Evolutionary conservation across 2,797 vertebrate genomes (phyloP).

Genomic region (Chelidonichthys spinosus): DNA sequence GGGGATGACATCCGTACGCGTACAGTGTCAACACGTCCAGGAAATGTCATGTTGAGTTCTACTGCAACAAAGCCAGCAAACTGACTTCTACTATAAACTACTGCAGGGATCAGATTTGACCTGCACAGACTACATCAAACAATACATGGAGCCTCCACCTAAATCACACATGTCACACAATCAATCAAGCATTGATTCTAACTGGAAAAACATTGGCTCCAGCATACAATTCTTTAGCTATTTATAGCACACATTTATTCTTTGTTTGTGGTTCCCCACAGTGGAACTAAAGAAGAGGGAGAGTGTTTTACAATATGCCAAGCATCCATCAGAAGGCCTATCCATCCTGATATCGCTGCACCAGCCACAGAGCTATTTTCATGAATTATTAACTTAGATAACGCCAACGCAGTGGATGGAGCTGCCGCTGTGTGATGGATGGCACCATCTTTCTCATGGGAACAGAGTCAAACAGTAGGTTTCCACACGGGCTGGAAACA

Average conservation of each 20-base stretch:
- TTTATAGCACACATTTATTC: slow-evolving; percentile 37
- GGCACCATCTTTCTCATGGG: slow-evolving; percentile 75
- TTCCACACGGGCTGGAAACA: slow-evolving; percentile 14
- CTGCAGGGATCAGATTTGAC: neutral
- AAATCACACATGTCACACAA: slow-evolving; percentile 12
- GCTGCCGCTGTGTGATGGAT: slow-evolving; percentile 74
- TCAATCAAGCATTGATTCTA: slow-evolving; percentile 8
- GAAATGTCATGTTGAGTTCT: too few relatives aligned
- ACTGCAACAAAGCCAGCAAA: too few relatives aligned
- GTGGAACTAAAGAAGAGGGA: slow-evolving; percentile 63
- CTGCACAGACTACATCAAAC: slow-evolving; percentile 11
- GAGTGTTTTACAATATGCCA: slow-evolving; percentile 70
- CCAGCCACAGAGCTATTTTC: slow-evolving; percentile 62
- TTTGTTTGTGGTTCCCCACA: slow-evolving; percentile 46
- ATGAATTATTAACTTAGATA: slow-evolving; percentile 85
- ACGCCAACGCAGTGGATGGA: slow-evolving; percentile 58
- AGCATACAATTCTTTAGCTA: slow-evolving; percentile 30
- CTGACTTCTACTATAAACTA: too few relatives aligned
- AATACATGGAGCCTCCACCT: slow-evolving; percentile 17
- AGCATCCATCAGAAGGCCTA: slow-evolving; percentile 62
- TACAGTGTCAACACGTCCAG: too few relatives aligned
- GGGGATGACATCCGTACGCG: too few relatives aligned
- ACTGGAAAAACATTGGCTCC: slow-evolving; percentile 13
- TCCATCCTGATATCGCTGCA: slow-evolving; percentile 67
- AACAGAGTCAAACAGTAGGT: slow-evolving; percentile 65